Evolutionary conservation across 2,797 vertebrate genomes (phyloP).

Genomic region (Delichon dasypus): DNA sequence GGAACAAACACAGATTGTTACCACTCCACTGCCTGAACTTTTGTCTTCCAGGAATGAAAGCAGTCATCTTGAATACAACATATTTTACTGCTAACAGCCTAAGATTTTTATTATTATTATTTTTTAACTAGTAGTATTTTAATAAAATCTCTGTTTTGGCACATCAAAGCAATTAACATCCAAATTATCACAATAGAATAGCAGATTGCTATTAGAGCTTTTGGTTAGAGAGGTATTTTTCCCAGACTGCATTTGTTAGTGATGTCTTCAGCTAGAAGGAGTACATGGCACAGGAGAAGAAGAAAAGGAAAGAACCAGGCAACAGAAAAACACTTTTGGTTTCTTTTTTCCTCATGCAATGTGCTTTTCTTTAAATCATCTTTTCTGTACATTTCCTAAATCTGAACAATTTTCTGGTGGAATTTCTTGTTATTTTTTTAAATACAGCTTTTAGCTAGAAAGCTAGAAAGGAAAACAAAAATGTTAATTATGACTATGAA

Average conservation of each 20-base stretch:
- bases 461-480: not conserved
- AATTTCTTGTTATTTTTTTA: not conserved
- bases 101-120: not conserved
- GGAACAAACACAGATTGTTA: constrained; percentile 77
- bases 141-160: not conserved
- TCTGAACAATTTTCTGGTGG: not conserved
- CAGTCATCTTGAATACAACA: constrained; percentile 22
- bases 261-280: constrained; percentile 2
- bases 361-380: not conserved
- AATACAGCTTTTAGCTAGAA: not conserved
- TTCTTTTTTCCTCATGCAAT: not conserved
- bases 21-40: constrained; percentile 64
- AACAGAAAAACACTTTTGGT: not conserved
- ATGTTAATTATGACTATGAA: not conserved
- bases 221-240: not conserved
- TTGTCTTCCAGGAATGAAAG: constrained; percentile 70
- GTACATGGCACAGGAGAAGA: not conserved
- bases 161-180: not conserved
- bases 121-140: not conserved
- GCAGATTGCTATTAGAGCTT: not conserved
- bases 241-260: constrained; percentile 1
- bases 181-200: not conserved
- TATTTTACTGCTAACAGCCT: constrained; percentile 19
- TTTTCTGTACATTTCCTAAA: not conserved
- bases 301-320: not conserved